Conservation (phyloP, 1,140 invertebrate genomes). For the Cydia fagiglandana region DNA sequence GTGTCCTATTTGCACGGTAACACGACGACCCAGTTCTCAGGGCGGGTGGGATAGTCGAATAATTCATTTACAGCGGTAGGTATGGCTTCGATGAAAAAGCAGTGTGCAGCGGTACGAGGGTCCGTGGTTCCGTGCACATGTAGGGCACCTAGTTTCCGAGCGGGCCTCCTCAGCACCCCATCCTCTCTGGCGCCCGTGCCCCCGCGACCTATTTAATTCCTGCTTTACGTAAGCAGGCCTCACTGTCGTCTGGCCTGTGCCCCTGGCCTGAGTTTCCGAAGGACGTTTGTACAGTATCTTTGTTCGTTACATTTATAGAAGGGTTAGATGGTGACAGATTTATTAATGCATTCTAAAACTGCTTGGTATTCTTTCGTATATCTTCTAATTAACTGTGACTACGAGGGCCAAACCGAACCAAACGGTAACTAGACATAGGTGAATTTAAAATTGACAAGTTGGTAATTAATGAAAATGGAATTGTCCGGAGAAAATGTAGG, state of each 20-base stretch:
- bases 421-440: too few species aligned
- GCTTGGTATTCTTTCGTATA: too few species aligned
- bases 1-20: conserved; percentile 7
- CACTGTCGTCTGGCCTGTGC: background rate
- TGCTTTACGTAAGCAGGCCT: conserved; percentile 50
- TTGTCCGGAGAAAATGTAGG: too few species aligned
- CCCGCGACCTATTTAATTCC: conserved; percentile 62
- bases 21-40: conserved; percentile 25
- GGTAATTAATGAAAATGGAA: too few species aligned
- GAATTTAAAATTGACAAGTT: too few species aligned
- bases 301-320: background rate
- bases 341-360: too few species aligned
- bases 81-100: conserved; percentile 48
- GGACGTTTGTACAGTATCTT: background rate
- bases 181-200: conserved; percentile 40
- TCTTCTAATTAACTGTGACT: too few species aligned
- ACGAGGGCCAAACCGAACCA: too few species aligned
- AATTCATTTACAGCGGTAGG: conserved; percentile 50
- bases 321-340: background rate
- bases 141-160: conserved; percentile 64
- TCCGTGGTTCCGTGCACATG: conserved; percentile 46
- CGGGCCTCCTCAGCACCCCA: conserved; percentile 35
- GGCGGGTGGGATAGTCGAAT: conserved; percentile 39
- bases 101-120: conserved; percentile 46
- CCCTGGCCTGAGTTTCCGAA: background rate